Evolutionary conservation across 2,888 invertebrate genomes (phyloP).

Genomic region (Pseudococcus longispinus): DNA sequence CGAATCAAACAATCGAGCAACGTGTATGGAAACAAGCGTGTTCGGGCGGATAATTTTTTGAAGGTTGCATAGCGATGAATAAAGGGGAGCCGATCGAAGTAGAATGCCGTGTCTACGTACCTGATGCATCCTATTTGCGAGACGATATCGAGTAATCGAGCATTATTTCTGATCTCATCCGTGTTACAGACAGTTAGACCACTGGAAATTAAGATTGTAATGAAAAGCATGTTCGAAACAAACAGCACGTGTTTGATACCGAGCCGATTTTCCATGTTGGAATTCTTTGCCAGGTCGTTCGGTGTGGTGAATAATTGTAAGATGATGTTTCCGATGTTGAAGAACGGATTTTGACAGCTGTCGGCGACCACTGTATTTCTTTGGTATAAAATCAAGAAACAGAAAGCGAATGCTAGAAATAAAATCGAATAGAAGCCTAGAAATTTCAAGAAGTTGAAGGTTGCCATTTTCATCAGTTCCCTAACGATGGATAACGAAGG

Average conservation of each 20-base stretch:
- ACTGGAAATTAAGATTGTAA: slow-evolving; percentile 83
- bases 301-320: no score
- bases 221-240: slow-evolving; percentile 80
- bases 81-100: slow-evolving; percentile 66
- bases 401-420: slow-evolving; percentile 80
- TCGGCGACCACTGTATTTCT: no score
- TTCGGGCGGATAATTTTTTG: slow-evolving; percentile 65
- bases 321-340: no score
- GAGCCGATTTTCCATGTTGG: slow-evolving; percentile 64
- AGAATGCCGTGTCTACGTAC: slow-evolving; percentile 74
- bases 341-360: no score
- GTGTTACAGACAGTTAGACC: slow-evolving; percentile 87
- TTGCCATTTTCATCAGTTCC: slow-evolving; percentile 82
- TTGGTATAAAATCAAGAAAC: slow-evolving; percentile 73
- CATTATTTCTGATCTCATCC: slow-evolving; percentile 75
- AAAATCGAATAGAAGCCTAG: slow-evolving; percentile 80
- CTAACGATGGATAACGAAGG: slow-evolving; percentile 81
- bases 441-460: slow-evolving; percentile 80
- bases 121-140: slow-evolving; percentile 75
- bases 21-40: slow-evolving; percentile 74
- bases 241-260: slow-evolving; percentile 76
- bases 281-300: no score
- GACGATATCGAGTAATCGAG: slow-evolving; percentile 79
- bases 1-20: slow-evolving; percentile 71
- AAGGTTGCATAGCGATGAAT: neutral